phyloP scores from a whole-genome alignment of 1,140 invertebrate genomes.

The Anoplolepis gracilipes region DNA sequence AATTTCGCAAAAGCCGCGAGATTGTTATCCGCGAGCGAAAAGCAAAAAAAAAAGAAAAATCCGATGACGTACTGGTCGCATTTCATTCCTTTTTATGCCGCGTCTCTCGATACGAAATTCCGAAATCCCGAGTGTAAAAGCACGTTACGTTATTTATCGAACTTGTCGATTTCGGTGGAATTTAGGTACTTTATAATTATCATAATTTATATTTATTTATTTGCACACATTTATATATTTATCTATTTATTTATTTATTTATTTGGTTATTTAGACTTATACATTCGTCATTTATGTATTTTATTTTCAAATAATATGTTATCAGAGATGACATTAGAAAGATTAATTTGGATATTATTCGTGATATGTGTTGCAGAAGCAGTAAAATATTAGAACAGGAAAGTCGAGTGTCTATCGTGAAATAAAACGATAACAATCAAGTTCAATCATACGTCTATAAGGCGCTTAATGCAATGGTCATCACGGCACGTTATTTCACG shows the following conservation, averaged over 20 bases:
- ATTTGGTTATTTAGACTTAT: not conserved
- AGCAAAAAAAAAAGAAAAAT: conserved; percentile 5
- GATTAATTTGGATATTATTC: not conserved
- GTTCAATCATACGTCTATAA: conserved; percentile 33
- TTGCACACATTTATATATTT: too few relatives aligned
- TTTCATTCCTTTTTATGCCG: conserved; percentile 6
- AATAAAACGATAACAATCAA: conserved; percentile 47
- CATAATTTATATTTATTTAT: not conserved
- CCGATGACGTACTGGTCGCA: not conserved
- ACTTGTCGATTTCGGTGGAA: not conserved
- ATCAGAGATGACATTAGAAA: not conserved
- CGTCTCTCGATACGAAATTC: conserved; percentile 6
- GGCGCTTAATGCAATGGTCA: conserved; percentile 34
- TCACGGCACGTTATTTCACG: not conserved
- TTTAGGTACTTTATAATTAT: not conserved
- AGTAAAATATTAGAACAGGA: not conserved
- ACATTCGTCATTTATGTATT: not conserved
- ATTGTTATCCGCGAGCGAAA: conserved; percentile 2
- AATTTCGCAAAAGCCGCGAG: conserved; percentile 17
- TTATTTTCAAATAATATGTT: conserved; percentile 7
- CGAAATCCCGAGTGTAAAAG: not conserved
- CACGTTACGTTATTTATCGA: not conserved
- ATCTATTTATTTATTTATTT: too few relatives aligned
- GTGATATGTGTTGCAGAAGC: not conserved
- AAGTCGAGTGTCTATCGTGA: not conserved